phyloP scores from a whole-genome alignment of 2,113 vertebrate species.

The Mesocricetus auratus region DNA sequence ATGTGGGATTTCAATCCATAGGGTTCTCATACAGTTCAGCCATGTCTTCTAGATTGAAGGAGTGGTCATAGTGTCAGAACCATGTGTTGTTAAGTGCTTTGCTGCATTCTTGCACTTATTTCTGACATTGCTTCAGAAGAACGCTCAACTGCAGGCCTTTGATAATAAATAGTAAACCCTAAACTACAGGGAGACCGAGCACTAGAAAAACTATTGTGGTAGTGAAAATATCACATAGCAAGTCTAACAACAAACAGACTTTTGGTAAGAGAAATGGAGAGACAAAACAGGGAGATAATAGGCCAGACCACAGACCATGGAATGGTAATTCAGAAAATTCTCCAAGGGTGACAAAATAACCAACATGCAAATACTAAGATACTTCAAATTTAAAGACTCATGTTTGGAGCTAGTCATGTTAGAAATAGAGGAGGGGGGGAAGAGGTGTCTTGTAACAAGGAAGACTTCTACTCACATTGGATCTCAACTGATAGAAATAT shows the following conservation, averaged over 20 bases:
- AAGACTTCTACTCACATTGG: background rate
- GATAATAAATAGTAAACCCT: background rate
- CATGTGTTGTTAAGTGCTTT: background rate
- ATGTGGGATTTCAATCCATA: background rate
- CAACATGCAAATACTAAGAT: background rate
- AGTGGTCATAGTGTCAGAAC: background rate
- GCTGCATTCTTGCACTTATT: background rate
- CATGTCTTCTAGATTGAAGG: background rate
- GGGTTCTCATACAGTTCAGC: background rate
- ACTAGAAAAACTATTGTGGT: background rate
- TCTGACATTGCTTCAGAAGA: background rate
- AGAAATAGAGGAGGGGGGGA: background rate
- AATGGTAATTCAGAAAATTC: background rate
- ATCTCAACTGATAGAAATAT: background rate
- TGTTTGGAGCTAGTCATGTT: background rate
- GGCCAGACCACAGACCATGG: background rate
- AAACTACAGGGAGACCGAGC: background rate
- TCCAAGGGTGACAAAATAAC: background rate
- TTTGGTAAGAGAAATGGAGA: background rate
- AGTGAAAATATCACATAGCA: background rate
- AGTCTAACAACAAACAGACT: background rate
- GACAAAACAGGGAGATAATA: background rate
- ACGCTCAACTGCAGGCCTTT: background rate
- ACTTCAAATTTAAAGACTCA: background rate
- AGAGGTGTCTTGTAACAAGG: background rate